A percentile compares a stretch with the other conserved stretches of the same genome.
Conservation (phyloP, 2,797 vertebrate species). For the Fratercula arctica region DNA sequence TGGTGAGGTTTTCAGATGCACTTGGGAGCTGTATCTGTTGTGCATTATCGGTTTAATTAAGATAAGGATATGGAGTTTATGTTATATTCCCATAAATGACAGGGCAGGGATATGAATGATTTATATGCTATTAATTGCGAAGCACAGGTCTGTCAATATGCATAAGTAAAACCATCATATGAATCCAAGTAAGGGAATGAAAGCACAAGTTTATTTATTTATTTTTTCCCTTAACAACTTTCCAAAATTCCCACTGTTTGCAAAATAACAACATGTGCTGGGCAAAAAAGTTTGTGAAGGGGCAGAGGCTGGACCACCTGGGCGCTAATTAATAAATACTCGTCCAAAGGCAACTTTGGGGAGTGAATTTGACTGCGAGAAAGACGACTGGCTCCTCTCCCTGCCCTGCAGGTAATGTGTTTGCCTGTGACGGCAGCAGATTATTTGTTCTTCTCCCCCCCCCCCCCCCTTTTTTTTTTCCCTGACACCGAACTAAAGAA, state of each 20-base stretch:
- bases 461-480: slow-evolving; percentile 37
- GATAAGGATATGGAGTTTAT: slow-evolving; percentile 13
- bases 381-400: slow-evolving; percentile 47
- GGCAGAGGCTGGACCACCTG: not conserved
- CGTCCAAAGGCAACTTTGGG: not conserved
- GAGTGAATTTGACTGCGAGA: slow-evolving; percentile 27
- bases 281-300: slow-evolving; percentile 23
- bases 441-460: slow-evolving; percentile 78
- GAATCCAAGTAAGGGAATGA: not conserved
- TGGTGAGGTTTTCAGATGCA: not conserved
- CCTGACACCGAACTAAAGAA: slow-evolving; percentile 82
- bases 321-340: slow-evolving; percentile 9
- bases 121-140: slow-evolving; percentile 14
- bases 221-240: not conserved
- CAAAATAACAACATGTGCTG: not conserved
- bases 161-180: not conserved
- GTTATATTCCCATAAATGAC: slow-evolving; percentile 6
- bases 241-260: not conserved
- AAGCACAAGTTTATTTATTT: not conserved
- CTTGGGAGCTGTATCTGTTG: not conserved
- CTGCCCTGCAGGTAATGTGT: slow-evolving; percentile 76
- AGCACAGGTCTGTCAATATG: not conserved
- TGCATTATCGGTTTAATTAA: not conserved
- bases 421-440: slow-evolving; percentile 76
- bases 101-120: slow-evolving; percentile 22